Evolutionary conservation across 2,888 invertebrate species (phyloP).

Genomic region (Onthophagus sagittarius): DNA sequence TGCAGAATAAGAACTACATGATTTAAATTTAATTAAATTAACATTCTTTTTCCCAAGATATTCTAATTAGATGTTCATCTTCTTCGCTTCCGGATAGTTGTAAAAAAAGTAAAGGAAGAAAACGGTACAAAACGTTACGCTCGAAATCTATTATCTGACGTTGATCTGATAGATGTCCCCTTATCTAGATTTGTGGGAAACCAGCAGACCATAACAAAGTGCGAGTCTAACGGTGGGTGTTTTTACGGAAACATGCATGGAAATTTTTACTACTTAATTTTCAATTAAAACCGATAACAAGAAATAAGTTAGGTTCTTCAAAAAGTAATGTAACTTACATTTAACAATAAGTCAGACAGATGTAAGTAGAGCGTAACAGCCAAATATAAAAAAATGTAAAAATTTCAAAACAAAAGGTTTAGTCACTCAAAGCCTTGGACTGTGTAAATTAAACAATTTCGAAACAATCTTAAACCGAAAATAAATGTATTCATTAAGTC

Average conservation of each 20-base stretch:
- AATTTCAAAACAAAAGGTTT: too few relatives aligned
- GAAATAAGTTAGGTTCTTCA: too few relatives aligned
- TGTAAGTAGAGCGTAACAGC: too few relatives aligned
- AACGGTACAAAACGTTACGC: neutral
- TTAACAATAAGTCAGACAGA: too few relatives aligned
- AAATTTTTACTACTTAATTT: neutral
- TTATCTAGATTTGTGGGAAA: neutral
- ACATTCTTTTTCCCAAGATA: too few relatives aligned
- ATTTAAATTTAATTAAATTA: too few relatives aligned
- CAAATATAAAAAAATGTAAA: too few relatives aligned
- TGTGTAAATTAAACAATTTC: neutral
- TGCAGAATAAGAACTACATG: neutral
- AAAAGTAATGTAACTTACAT: too few relatives aligned
- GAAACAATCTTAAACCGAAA: neutral
- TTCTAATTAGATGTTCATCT: neutral
- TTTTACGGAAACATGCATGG: neutral
- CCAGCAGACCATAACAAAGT: neutral
- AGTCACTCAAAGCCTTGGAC: too few relatives aligned
- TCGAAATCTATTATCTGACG: neutral
- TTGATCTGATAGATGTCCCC: neutral
- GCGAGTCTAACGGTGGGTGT: neutral
- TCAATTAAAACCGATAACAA: neutral
- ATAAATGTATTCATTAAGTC: too few relatives aligned
- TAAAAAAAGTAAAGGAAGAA: neutral
- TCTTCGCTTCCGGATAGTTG: neutral